Base-by-base conservation (phyloP, 2,113 vertebrate genomes). In the Pycnonotus jocosus region DNA sequence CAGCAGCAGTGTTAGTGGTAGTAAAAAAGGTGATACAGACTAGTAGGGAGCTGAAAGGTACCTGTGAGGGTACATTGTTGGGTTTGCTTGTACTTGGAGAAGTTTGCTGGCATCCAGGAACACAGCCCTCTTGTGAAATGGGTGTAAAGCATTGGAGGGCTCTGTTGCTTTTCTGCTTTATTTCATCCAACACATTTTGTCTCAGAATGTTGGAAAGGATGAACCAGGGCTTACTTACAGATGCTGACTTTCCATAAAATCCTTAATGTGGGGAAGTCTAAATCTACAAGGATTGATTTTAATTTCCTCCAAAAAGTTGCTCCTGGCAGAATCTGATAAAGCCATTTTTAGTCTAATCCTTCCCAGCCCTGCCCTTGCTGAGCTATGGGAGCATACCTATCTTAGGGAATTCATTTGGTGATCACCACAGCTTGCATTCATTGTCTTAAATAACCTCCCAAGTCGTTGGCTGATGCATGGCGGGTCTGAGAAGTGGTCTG, bases 241-340 rank as follows among this genome's bases (percentile, higher is more conserved):
- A 65, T 14, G 3, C 83, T 78, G 74, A 35, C 79, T 83, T 94
- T 88, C 68, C 9, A 2, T 77, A 56, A 88, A 88, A 83, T 81
- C 80, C 90, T 74, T 86, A 90, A 93, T 51, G 82, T 74, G 88
- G 76, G 87, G 90, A 80, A 93, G 82, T 86, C 92, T 90, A 94
- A 94, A 86, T 68, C 92, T 88, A 48, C 31, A 81, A 73, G 85
- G 94, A 88, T 96, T 96, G 86, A 88, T 92, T 96, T 95, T 97
- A 78, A 96, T 97, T 96, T 95, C 90, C 88, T 95, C 33, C 33
- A 31, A 79, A 31, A 94, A 74, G 65, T 88, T 95, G 90, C 92
- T 92, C 21, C 88, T 96, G 90, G 93, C 92, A 95, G 85, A 92
- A 96, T 94, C 92, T 94, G 96, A 96, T 95, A 95, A 96, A 83